Conservation (phyloP, 2,797 vertebrate species). For the Steatocranus sp. region DNA sequence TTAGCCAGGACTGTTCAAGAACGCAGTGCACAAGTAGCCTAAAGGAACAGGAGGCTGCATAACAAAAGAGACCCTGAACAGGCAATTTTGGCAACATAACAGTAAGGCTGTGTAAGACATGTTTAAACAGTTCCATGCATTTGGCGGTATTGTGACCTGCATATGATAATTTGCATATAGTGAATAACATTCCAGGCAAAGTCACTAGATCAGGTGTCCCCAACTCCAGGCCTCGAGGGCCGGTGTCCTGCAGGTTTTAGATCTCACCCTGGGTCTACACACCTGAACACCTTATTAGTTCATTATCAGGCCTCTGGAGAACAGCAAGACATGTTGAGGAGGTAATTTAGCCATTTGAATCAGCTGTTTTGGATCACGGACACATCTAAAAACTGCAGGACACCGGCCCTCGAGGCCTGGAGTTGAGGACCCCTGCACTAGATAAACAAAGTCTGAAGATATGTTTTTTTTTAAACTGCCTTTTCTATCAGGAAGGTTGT, state of each 20-base stretch:
- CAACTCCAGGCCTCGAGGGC: no score
- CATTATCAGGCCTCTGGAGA: no score
- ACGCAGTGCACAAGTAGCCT: not conserved
- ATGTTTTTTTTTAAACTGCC: not conserved
- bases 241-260: no score
- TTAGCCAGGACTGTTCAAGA: conserved; percentile 33
- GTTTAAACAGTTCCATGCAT: not conserved
- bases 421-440: no score
- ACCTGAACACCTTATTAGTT: no score
- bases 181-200: not conserved
- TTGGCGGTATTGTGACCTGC: not conserved
- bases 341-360: no score
- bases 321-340: no score
- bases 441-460: not conserved
- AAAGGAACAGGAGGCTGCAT: not conserved
- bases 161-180: not conserved
- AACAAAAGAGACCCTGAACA: not conserved
- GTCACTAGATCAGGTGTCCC: no score
- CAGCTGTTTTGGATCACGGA: no score
- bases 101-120: not conserved
- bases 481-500: not conserved
- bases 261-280: no score
- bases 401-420: no score
- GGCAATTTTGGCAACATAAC: not conserved
- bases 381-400: no score